Evolutionary conservation across 1,140 invertebrate species (phyloP), one percentile per base, ranked within the genome.

Genomic region (Nixonia krombeini): DNA sequence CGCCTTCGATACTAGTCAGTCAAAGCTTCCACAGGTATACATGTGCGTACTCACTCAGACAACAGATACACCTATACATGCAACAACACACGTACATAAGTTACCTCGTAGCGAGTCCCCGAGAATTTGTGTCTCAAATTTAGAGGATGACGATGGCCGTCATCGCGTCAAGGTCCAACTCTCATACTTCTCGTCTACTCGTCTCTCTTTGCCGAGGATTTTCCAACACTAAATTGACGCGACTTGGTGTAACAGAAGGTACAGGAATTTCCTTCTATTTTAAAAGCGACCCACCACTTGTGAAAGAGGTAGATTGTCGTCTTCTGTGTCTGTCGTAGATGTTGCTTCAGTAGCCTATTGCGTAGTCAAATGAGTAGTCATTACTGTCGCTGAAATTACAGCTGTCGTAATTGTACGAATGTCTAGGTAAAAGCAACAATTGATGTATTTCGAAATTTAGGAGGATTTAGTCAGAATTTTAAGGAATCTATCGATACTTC

Each of bases 261-360:
- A 33, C 6, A 26, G 56, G 31, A 41, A 38, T 46, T 57, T 52
- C 35, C 16, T 49, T 46, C 8, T 31, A 31, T 31, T 31, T 31
- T 31, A n/a, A 10, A 10, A 31, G 25, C 25, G 4, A 26, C 25
- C 4, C 51, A 52, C 57, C 40, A 68, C 52, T 53, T 62, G 40
- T 59, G 50, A 46, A 23, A 51, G 57, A 68, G 49, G 47, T 59
- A 58, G 53, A 58, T 50, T 38, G 35, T 50, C 35, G 35, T 49
- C 40, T 58, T 58, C 61, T 41, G 58, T 68, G 64, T 61, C 52
- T 69, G 65, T 63, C 45, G 45, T 69, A 63, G 53, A 49, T 69
- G 58, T 63, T 49, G 58, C 58, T 69, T 62, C 13, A 52, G 28
- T 58, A 44, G 46, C n/a, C 42, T 47, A 13, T 13, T 31, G 13